Base-by-base conservation (phyloP, 2,797 vertebrate genomes). In the Rhabdophis nuchalis region DNA sequence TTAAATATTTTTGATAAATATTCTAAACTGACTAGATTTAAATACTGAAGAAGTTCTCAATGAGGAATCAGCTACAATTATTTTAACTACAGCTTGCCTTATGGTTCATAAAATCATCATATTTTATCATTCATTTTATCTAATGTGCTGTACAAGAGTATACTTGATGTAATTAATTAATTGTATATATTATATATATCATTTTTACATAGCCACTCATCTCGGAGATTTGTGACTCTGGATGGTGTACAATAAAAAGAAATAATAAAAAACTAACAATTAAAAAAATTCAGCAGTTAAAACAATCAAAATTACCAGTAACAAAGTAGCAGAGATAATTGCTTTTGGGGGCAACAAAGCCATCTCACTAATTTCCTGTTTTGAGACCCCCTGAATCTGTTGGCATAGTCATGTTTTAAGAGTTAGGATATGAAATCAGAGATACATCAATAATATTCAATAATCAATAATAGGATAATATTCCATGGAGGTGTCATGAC, bases 1-100 rank as follows among this genome's bases (percentile, higher is more conserved):
- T 93, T 93, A 92, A 93, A 5, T 82, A 86, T 94, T 95, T 94
- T 94, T 89, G 91, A 93, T 94, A 96, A 93, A 89, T 94, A 64
- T 87, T 92, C 89, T 91, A 95, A 95, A 94, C 41, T 77, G 90
- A 93, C 92, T 93, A 86, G 92, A 91, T 72, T 93, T 87, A 58
- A 89, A 95, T 90, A 92, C 91, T 92, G 93, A 91, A 93, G 92
- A 95, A 95, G 91, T 92, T 52, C 27, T 87, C 54, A 72, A 89
- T 94, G 93, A 94, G 93, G 89, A 95, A 95, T 92, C 92, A 68
- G 50, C 50, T 90, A 46, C 32, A 50, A 91, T 52, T 32, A 54
- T 27, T 29, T 57, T 57, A 92, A 52, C 54, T 58, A 50, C 20
- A 46, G 56, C 25, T 61, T 89, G 64, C 11, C 57, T 88, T 91